Base-by-base conservation (phyloP, 1,140 invertebrate species). In the Vanessa tameamea region DNA sequence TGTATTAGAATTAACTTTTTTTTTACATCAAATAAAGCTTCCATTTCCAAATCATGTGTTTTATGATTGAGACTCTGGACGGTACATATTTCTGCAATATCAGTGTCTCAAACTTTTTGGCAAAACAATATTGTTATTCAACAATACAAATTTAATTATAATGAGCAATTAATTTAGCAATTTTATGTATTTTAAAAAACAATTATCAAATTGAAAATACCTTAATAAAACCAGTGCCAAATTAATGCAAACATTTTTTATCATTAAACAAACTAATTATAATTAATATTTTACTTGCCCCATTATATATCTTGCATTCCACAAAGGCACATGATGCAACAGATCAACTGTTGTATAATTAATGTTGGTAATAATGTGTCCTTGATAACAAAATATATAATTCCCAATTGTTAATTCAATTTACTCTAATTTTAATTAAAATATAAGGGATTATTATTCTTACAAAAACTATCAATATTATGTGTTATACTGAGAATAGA, bases 381-480 rank as follows among this genome's bases (percentile, higher is more conserved):
- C 57, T 15, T 37, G 15, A 61, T 61, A 37, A 61, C 57, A 61
- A 37, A 61, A 61, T 61, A 61, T 61, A 61, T 61, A 61, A 61
- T 37, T 9, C 31, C 23, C 23, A n/a, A 23, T 23, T 43, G 37
- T 43, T 57, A 57, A 11, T 13, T 57, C 53, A 57, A 43, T 23
- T 23, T 57, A 61, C 31, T n/a, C 26, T 61, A 7, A 31, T 26
- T 31, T 14, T 14, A 61, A 61, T 61, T 12, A 31, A 31, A 31
- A 57, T 55, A 23, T 55, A 23, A 31, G 51, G 43, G 47, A 16
- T 55, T 43, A 47, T 69, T 14, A 69, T 69, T 59, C 31, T 69
- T 69, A 69, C 6, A 47, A 61, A 61, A 57, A 70, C 67, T 77
- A 73, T 69, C 55, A 77, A 70, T 69, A 73, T 51, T 67, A 51